Evolutionary conservation across 2,113 vertebrate genomes (phyloP), one percentile per base, ranked within the genome.

Genomic region (Periophthalmus modestus): DNA sequence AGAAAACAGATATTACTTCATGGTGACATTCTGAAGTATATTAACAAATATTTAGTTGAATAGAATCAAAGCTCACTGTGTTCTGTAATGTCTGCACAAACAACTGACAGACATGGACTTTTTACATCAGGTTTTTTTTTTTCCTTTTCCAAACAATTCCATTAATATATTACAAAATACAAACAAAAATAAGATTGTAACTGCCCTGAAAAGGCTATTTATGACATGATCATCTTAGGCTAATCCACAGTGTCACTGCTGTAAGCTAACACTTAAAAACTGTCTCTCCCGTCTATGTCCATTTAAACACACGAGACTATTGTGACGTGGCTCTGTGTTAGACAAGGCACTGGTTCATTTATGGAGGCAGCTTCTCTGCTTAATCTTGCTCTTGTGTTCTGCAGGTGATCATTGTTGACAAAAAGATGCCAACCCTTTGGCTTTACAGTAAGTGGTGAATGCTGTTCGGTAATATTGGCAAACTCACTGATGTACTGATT

Each of bases 301-400:
- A 65, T 18, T n/a, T 5, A 39, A 36, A 65, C 36, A 65, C 33
- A 39, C 16, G 12, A 43, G 19, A 39, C 77, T 80, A 78, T 71
- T 69, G 66, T 66, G 69, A 78, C 58, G 82, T 82, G 85, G 83
- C 84, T 87, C 78, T 61, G 79, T 46, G 68, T 84, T 85, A 57
- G 75, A 86, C 75, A 92, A 91, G 91, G 88, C 89, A 91, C 89
- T 89, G 87, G 78, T 84, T 71, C 62, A 79, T 84, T 6, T 77
- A 23, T 79, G 72, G 82, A 88, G 83, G 81, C 87, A 87, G 89
- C 85, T 74, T 83, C 78, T 84, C 79, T 54, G 80, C 73, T 70
- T 28, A 75, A 70, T 77, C 72, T 43, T 46, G 43, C 72, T 85
- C 68, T 36, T n/a, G 70, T 68, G 70, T 69, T 86, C 78, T 75